These are phyloP conservation scores for Carlito syrichta DNA, from an alignment of 2,113 vertebrate genomes.

Conservation along the genomic window DNA sequence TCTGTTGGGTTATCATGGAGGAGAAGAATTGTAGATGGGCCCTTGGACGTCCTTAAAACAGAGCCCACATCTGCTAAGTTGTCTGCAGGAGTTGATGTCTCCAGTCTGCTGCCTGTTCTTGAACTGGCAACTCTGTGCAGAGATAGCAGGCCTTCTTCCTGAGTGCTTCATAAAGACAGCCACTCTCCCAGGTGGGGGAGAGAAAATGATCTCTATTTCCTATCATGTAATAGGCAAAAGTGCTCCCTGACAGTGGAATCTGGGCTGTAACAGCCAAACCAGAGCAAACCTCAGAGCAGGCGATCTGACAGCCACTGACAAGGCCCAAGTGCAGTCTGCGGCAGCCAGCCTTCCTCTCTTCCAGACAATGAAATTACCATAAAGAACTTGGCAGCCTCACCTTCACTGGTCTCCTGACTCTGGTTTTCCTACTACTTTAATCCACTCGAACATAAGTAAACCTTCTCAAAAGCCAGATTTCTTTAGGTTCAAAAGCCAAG, in stretches of 20 bases:
- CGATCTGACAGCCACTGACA: neutral
- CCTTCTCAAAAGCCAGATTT: neutral
- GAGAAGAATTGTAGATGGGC: neutral
- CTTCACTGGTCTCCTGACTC: neutral
- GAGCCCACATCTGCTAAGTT: neutral
- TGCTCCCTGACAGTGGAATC: neutral
- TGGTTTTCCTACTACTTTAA: neutral
- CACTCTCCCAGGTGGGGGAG: conserved; percentile 46
- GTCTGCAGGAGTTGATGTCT: neutral
- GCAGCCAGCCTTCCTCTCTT: neutral
- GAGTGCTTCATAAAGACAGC: conserved; percentile 1
- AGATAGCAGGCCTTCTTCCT: neutral
- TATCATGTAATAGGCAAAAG: neutral
- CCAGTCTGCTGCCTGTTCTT: neutral
- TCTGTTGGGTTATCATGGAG: neutral
- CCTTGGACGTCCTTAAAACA: neutral
- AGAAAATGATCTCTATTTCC: conserved; percentile 35
- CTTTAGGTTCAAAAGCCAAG: neutral
- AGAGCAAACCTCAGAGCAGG: neutral
- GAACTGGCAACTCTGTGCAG: neutral
- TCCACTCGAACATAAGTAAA: neutral
- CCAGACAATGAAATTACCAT: conserved; percentile 1
- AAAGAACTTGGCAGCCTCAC: neutral
- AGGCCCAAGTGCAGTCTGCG: neutral
- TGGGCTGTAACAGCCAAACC: neutral